Evolutionary conservation across 1,140 invertebrate genomes (phyloP).

Genomic region (Heliconius himera): DNA sequence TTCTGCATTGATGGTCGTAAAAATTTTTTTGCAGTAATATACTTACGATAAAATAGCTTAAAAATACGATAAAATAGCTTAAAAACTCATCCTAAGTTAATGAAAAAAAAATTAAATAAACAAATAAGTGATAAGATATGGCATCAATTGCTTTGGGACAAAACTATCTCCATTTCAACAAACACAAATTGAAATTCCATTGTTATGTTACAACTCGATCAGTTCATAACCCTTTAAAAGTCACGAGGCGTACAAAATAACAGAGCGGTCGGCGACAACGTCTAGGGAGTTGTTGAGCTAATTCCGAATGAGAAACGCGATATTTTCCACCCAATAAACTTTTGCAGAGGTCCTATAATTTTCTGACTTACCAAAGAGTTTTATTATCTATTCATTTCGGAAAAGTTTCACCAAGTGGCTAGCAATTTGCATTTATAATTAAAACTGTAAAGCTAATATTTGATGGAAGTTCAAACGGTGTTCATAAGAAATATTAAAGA

Average conservation of each 20-base stretch:
- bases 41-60: no score
- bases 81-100: neutral
- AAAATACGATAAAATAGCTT: neutral
- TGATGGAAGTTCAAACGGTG: neutral
- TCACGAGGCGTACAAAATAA: conserved; percentile 35
- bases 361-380: conserved; percentile 15
- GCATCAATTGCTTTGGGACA: conserved; percentile 8
- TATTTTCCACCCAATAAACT: conserved; percentile 43
- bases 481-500: neutral
- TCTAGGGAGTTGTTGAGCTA: conserved; percentile 38
- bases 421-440: conserved; percentile 14
- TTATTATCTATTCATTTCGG: conserved; percentile 13
- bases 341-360: conserved; percentile 16
- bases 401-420: conserved; percentile 6
- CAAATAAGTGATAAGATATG: neutral
- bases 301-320: conserved; percentile 37
- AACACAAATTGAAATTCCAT: conserved; percentile 24
- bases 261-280: conserved; percentile 28
- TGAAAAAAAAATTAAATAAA: neutral
- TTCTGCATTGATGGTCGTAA: no score
- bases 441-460: conserved; percentile 3
- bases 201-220: conserved; percentile 30
- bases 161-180: conserved; percentile 19
- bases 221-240: conserved; percentile 39
- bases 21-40: no score